Evolutionary conservation across 2,113 vertebrate species (phyloP).

Genomic region (Labeo catla): DNA sequence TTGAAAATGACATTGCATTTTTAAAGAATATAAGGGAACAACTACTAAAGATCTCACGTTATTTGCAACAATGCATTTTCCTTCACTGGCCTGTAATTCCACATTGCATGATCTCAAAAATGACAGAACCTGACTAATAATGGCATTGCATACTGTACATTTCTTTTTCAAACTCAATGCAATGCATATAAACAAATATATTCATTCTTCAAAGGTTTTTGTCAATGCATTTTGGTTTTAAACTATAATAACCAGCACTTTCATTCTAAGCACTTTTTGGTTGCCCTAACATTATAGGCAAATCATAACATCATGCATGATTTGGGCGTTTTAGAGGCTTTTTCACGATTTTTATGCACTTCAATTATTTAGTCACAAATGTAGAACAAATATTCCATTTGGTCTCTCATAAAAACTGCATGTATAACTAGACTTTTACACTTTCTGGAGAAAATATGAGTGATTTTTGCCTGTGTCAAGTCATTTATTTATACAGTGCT

Average conservation of each 20-base stretch:
- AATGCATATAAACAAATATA: background rate
- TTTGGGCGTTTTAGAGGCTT: background rate
- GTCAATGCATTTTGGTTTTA: background rate
- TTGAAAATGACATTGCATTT: constrained; percentile 22
- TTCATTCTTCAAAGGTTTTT: background rate
- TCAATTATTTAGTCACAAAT: background rate
- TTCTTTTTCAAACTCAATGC: background rate
- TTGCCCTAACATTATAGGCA: background rate
- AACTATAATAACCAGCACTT: background rate
- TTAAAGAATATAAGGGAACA: constrained; percentile 13
- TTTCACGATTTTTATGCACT: background rate
- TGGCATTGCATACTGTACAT: background rate
- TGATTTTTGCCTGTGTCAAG: background rate
- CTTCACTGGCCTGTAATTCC: background rate
- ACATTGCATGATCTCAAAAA: background rate
- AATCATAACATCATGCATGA: background rate
- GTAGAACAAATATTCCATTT: background rate
- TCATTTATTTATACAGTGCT: background rate
- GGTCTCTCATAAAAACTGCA: background rate
- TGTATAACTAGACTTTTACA: background rate
- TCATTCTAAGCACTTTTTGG: background rate
- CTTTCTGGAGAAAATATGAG: background rate
- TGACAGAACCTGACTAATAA: background rate
- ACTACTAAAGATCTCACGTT: background rate
- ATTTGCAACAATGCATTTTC: background rate